These are phyloP conservation scores for Myotis vivesi DNA, from an alignment of 2,797 vertebrate species.

Conservation along the genomic window DNA sequence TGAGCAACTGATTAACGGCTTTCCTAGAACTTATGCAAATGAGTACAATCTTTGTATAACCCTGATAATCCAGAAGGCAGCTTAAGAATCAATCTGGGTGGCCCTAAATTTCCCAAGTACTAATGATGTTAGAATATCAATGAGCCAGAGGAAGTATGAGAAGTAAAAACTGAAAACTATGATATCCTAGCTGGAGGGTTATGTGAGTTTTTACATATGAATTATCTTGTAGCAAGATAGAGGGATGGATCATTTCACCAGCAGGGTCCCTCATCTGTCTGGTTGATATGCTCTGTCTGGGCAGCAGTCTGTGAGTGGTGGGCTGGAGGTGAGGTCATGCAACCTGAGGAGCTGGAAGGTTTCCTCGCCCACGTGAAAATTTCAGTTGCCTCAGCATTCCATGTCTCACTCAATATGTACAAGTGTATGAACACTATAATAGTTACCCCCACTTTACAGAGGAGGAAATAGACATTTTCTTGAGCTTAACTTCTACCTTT, in stretches of 20 bases:
- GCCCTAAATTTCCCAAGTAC: background rate
- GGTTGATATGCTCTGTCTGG: background rate
- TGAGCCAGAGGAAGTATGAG: background rate
- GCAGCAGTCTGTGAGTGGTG: background rate
- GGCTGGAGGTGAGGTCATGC: background rate
- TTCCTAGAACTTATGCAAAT: background rate
- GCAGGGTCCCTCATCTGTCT: background rate
- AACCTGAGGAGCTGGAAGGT: background rate
- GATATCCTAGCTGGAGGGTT: background rate
- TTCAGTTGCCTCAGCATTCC: background rate
- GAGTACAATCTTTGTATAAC: background rate
- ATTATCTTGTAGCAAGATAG: background rate
- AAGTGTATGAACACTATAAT: background rate
- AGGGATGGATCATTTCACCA: background rate
- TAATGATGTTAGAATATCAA: background rate
- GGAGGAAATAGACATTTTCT: background rate
- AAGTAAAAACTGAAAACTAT: background rate
- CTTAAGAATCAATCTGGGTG: background rate
- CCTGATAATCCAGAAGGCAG: background rate
- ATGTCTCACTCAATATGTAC: background rate
- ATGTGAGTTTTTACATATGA: background rate
- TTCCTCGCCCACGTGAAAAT: background rate
- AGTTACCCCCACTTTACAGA: background rate
- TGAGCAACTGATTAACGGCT: background rate
- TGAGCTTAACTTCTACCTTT: background rate